Evolutionary conservation across 2,797 vertebrate species (phyloP), one percentile per base, ranked within the genome.

Genomic region (Tauraco hartlaubi): DNA sequence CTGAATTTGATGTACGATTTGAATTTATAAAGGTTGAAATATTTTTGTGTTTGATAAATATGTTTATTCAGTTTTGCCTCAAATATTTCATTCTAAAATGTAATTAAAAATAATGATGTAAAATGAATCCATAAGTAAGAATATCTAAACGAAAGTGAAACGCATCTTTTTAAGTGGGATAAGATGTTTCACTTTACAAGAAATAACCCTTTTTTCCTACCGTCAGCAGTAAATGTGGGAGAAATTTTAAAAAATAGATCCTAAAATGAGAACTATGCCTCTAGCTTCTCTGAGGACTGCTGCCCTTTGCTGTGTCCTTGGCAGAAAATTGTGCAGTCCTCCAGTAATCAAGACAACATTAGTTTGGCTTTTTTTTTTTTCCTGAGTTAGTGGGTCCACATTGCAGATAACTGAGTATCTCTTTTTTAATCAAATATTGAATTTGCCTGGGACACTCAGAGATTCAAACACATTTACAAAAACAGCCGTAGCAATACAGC

Each of bases 361-460:
- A 10, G 11, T 59, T 89, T 77, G 72, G 78, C 55, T 43, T 49
- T 87, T 92, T 89, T 85, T 35, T 19, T 90, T 97, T 94, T 91
- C 41, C 72, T 85, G 48, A 66, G 37, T 20, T 59, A 26, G 9
- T 63, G 80, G 41, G 64, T 76, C 69, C 35, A 56, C 1, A 3
- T 33, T 86, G 43, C 74, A 95, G 82, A 66, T 67, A 91, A 92
- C 67, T 35, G 49, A 77, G 5, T 85, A 71, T 63, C 37, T 89
- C 23, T 63, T 71, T 87, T 67, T 76, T 64, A 87, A 93, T 87
- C 77, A 81, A 89, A 92, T 74, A 92, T 20, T 76, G 74, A 80
- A 77, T 92, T 91, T 93, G 20, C 78, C 17, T 52, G 31, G 56
- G 55, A 92, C 59, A 11, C 28, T 69, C 35, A 41, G 63, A 91